Evolutionary conservation across 1,140 invertebrate species (phyloP), one percentile per base, ranked within the genome.

Genomic region (Leptinotarsa texana): DNA sequence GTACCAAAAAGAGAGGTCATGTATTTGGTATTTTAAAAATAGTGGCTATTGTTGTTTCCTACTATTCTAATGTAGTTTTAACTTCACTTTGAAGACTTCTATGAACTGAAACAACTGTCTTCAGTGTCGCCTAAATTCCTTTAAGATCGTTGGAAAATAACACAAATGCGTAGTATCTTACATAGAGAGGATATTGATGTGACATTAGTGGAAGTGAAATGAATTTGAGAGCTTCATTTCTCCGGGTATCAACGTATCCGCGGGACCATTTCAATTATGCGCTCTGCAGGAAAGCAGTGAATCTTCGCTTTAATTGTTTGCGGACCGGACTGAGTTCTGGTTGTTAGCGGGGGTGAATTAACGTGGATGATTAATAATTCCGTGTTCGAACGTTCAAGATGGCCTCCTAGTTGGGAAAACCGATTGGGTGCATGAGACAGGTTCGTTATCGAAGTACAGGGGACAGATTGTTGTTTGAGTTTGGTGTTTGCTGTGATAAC

Each of bases 181-280:
- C 33, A 42, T 11, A 51, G 15, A 22, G 15, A 24, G 63, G 33
- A 24, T 24, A 69, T 48, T 69, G 48, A 69, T 48, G 68, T 69
- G 68, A 42, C 68, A 42, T 18, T 69, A 24, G 11, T 24, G 22
- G 1, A 42, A 49, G n/a, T 21, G 68, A 48, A 69, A 69, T 69
- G 68, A 49, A 69, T 42, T 69, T 51, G 68, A 69, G 49, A 21
- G 42, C 68, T 69, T 51, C 68, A 69, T 69, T 69, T 49, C 68
- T 69, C 33, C 68, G 21, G 42, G 47, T 13, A 69, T 69, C 68
- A 69, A n/a, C 48, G 68, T 69, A 69, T 69, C 68, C 33, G 48
- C 68, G 68, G 21, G 13, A 69, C 68, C 68, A 69, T 69, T 69
- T 69, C 68, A 69, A 69, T 69, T 69, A 69, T 69, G 68, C 68